Base-by-base conservation (phyloP, 2,113 vertebrate species). In the Tyto alba region DNA sequence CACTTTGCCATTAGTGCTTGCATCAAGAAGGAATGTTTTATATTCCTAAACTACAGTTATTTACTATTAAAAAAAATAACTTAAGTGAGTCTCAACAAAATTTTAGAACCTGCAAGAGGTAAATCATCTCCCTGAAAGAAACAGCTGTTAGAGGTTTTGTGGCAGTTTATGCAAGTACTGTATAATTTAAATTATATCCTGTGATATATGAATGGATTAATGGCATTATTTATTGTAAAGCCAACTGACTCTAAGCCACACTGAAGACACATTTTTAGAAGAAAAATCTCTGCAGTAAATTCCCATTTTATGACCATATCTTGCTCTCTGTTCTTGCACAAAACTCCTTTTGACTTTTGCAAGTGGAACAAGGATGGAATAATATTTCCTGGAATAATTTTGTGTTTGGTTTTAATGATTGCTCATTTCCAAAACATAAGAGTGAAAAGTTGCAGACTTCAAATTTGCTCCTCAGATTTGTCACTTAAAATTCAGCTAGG, bases 141-240 rank as follows among this genome's bases (percentile, higher is more conserved):
- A 75, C 14, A 63, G 90, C 86, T 95, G 95, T 97, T 97, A 91
- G 63, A 97, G 96, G 94, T 96, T 97, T 98, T 96, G 97, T 97
- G 94, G 97, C 89, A 88, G 93, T 90, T 97, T 92, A 95, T 96
- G 96, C 82, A 94, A 97, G 85, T 76, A 72, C 85, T 94, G 81
- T 96, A 92, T 95, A 95, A 97, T 97, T 98, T 98, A 98, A 98
- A 97, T 71, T 68, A 71, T 85, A 67, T 97, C 96, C 90, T 96
- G 97, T 97, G 96, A 96, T 93, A 85, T 96, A 96, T 96, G 93
- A 93, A 89, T 62, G 25, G 89, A 97, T 96, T 94, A 97, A 96
- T 97, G 96, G 91, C 84, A 67, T 93, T 95, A 96, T 97, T 98
- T 96, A 85, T 89, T 64, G 89, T 94, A 91, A 94, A 89, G 91